phyloP scores from a whole-genome alignment of 2,113 vertebrate genomes.

The Halcyon senegalensis region DNA sequence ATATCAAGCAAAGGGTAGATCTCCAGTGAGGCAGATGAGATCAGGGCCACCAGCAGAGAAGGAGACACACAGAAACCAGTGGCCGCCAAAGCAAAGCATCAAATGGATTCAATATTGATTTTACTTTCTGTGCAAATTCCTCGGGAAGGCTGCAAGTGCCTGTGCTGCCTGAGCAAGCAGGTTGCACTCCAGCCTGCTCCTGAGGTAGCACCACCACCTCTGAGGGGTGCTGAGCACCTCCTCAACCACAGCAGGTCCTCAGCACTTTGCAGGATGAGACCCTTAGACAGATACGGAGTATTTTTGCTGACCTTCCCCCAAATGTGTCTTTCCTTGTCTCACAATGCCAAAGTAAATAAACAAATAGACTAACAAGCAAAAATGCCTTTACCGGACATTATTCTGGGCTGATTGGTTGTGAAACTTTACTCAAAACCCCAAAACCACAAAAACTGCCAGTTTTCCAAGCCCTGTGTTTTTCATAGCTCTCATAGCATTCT shows the following conservation, averaged over 20 bases:
- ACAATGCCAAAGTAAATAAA: slow-evolving; percentile 57
- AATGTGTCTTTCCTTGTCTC: background rate
- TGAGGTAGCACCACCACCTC: accelerated
- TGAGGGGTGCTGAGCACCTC: background rate
- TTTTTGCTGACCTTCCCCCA: slow-evolving; percentile 38
- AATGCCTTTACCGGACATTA: slow-evolving; percentile 76
- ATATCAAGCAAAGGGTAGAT: background rate
- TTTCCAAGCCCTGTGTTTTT: slow-evolving; percentile 79
- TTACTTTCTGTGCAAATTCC: background rate
- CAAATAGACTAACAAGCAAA: slow-evolving; percentile 65
- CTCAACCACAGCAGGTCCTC: background rate
- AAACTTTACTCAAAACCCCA: slow-evolving; percentile 82
- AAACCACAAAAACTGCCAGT: slow-evolving; percentile 84
- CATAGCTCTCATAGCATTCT: slow-evolving; percentile 74
- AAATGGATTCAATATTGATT: background rate
- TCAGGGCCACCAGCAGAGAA: slow-evolving; percentile 44
- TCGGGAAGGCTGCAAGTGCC: background rate
- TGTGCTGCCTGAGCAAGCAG: accelerated
- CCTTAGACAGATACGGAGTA: background rate
- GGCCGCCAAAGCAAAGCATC: background rate
- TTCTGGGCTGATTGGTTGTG: slow-evolving; percentile 81
- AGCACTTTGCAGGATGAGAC: background rate
- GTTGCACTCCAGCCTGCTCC: background rate
- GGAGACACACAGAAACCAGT: background rate
- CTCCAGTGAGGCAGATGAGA: background rate